Base-by-base conservation (phyloP, 1,140 invertebrate species). In the Cotesia typhae region DNA sequence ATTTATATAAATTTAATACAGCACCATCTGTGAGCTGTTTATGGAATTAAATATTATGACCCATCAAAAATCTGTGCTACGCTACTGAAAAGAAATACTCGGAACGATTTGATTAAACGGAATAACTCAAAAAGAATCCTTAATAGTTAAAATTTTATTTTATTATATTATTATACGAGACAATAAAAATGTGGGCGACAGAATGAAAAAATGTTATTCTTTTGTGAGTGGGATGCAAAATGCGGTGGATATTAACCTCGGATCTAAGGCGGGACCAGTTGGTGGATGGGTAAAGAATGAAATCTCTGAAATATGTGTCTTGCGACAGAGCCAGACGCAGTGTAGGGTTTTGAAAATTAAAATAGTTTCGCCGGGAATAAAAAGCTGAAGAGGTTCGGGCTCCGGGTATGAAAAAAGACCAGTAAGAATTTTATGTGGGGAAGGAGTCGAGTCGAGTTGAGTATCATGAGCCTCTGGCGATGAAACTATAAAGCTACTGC, bases 401-500 rank as follows among this genome's bases (percentile, higher is more conserved):
- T 36, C 28, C 57, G 51, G 63, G n/a, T 37, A 60, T 66, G 53
- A 5, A 14, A 65, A 71, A 47, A 63, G 41, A 53, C 64, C 38
- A 38, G 38, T n/a, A 41, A 70, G 61, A 59, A 67, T 47, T 53
- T 38, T 59, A 64, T 60, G 51, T 52, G 59, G 64, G 14, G 52
- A 47, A 52, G 37, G 67, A 70, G 38, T 28, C 28, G 28, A 28
- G 28, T 28, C 28, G 28, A 28, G 28, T 28, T 28, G 52, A 65
- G 20, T 65, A 65, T 37, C 63, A 51, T 65, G 41, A 65, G 63
- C 75, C 61, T 63, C 71, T 65, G 75, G 76, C 78, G 79, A 79
- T 79, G 78, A 80, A 85, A 83, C 79, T 80, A 80, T 83, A 84
- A 83, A 83, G 74, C 80, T 74, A 81, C 80, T 80, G 74, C 75